These are phyloP conservation scores for Choristoneura fumiferana DNA, from an alignment of 1,140 invertebrate genomes.

Conservation along the genomic window DNA sequence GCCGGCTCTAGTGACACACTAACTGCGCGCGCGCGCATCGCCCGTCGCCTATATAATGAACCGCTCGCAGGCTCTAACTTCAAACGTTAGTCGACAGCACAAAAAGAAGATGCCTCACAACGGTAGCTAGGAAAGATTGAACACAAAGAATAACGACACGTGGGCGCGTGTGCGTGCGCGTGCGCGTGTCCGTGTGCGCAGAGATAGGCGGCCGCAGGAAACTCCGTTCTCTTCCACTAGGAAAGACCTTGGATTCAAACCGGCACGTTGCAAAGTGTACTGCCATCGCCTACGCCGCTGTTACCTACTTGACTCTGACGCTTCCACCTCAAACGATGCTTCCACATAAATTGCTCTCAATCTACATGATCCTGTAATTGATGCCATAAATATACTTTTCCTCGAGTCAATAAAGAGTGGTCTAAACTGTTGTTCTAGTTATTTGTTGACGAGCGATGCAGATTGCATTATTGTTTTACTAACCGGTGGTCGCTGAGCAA, in stretches of 20 bases:
- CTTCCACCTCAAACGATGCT: conserved; percentile 61
- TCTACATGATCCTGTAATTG: conserved; percentile 3
- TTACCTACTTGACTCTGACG: conserved; percentile 61
- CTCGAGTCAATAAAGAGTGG: conserved; percentile 26
- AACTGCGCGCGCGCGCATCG: conserved; percentile 70
- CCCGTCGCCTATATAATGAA: conserved; percentile 73
- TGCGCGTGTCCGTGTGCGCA: conserved; percentile 62
- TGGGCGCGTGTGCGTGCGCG: conserved; percentile 69
- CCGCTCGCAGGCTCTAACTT: conserved; percentile 57
- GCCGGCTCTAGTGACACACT: conserved; percentile 75
- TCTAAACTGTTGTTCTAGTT: conserved; percentile 36
- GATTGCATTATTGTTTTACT: conserved; percentile 59
- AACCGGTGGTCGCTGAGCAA: conserved; percentile 44
- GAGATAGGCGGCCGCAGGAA: conserved; percentile 77
- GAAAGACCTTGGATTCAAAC: conserved; percentile 79
- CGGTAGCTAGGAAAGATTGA: conserved; percentile 69
- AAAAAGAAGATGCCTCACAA: conserved; percentile 72
- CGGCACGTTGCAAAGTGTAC: conserved; percentile 74
- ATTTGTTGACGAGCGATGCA: conserved; percentile 56
- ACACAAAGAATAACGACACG: conserved; percentile 69
- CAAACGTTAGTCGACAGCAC: conserved; percentile 65
- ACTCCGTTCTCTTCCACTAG: conserved; percentile 79
- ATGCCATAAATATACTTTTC: conserved; percentile 10
- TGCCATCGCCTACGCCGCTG: conserved; percentile 71
- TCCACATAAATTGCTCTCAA: conserved; percentile 41